Percentiles rank a stretch among this genome's conserved stretches.
These are phyloP conservation scores for Linurgus olivaceus DNA, from an alignment of 2,797 vertebrate species.

Conservation along the genomic window DNA sequence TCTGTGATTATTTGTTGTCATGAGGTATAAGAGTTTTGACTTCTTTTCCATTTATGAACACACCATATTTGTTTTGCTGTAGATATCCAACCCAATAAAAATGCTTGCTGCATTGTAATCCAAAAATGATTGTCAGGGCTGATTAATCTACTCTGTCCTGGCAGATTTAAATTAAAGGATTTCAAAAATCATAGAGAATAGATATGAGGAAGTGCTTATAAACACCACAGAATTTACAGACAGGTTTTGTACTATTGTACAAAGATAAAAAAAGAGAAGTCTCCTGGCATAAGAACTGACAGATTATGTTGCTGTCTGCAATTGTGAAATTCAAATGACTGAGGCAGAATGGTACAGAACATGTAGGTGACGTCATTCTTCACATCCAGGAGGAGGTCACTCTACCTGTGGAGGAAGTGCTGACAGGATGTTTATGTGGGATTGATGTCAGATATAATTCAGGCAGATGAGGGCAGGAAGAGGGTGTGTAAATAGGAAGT, in stretches of 20 bases:
- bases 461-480: background rate
- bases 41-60: background rate
- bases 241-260: background rate
- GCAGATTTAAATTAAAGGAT: background rate
- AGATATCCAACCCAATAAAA: background rate
- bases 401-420: constrained; percentile 79
- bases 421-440: constrained; percentile 85
- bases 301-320: constrained; percentile 13
- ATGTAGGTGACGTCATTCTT: constrained; percentile 74
- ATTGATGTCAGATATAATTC: constrained; percentile 76
- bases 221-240: background rate
- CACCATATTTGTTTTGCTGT: background rate
- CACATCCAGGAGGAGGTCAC: constrained; percentile 71
- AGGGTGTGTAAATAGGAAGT: constrained; percentile 56
- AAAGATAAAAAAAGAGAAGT: background rate
- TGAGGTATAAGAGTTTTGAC: background rate
- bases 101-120: background rate
- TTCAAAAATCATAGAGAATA: background rate
- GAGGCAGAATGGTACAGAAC: constrained; percentile 53
- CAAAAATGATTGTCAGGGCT: background rate
- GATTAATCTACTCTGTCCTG: background rate
- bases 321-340: constrained; percentile 25
- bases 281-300: constrained; percentile 34
- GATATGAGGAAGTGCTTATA: constrained; percentile 35
- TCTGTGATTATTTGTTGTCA: background rate